phyloP scores from a whole-genome alignment of 2,113 vertebrate genomes.

The Crotophaga sulcirostris region DNA sequence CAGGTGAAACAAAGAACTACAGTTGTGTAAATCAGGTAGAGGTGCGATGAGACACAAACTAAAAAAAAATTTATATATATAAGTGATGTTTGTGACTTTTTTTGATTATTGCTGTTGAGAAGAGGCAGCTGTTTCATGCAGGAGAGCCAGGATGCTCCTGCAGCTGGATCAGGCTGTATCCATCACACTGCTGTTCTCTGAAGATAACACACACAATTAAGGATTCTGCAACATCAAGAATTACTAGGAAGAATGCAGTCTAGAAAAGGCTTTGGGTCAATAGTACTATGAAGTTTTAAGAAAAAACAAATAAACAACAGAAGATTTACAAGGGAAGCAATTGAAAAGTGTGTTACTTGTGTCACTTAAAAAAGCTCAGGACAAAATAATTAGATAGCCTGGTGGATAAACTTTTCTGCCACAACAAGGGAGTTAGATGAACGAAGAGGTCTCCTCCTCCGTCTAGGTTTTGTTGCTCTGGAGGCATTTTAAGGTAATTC shows the following conservation, averaged over 20 bases:
- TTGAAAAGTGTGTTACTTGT: background rate
- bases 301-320: background rate
- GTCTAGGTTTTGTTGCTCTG: background rate
- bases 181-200: fast-evolving
- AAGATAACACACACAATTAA: background rate
- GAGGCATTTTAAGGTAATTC: background rate
- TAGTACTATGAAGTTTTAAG: background rate
- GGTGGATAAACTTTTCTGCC: background rate
- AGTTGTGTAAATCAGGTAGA: background rate
- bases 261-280: background rate
- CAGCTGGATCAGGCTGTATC: background rate
- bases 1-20: background rate
- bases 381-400: background rate
- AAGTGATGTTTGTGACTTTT: fast-evolving
- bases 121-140: background rate
- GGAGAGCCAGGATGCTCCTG: background rate
- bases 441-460: background rate
- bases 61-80: fast-evolving
- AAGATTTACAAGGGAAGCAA: background rate
- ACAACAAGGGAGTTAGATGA: background rate
- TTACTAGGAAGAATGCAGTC: background rate
- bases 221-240: background rate
- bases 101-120: background rate
- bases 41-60: background rate
- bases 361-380: background rate